A percentile compares a stretch with the other conserved stretches of the same genome.
Conservation (phyloP, 1,140 invertebrate species). For the Drosophila fuyamai region DNA sequence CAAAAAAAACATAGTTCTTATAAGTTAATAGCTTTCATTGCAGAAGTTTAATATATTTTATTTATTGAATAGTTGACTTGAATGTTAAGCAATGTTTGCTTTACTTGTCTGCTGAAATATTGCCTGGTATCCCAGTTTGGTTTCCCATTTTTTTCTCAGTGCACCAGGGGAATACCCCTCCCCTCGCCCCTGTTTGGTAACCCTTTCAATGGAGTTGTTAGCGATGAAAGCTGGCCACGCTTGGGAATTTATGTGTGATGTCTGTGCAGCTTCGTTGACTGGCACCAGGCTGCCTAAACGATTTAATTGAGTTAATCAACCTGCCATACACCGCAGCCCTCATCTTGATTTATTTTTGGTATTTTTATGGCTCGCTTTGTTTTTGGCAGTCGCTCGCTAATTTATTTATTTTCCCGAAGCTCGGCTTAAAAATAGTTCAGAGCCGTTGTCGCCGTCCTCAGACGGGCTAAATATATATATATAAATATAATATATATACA, state of each 20-base stretch:
- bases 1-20: no score
- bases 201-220: slow-evolving; percentile 36
- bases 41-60: no score
- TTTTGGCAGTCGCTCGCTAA: slow-evolving; percentile 63
- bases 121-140: not conserved
- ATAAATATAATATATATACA: not conserved
- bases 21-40: no score
- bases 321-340: slow-evolving; percentile 25
- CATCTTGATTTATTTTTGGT: slow-evolving; percentile 62
- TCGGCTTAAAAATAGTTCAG: slow-evolving; percentile 70
- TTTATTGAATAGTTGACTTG: not conserved
- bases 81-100: not conserved
- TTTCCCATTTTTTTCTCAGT: slow-evolving; percentile 4
- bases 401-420: slow-evolving; percentile 64
- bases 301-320: slow-evolving; percentile 78
- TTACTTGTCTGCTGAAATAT: not conserved
- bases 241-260: slow-evolving; percentile 16
- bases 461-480: not conserved
- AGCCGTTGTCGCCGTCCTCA: not conserved
- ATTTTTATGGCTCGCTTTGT: slow-evolving; percentile 48
- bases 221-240: slow-evolving; percentile 34
- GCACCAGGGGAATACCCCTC: no score
- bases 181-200: no score
- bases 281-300: slow-evolving; percentile 70
- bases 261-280: slow-evolving; percentile 38